These are phyloP conservation scores for Cantharis rustica DNA, from an alignment of 2,888 invertebrate genomes.

Conservation along the genomic window DNA sequence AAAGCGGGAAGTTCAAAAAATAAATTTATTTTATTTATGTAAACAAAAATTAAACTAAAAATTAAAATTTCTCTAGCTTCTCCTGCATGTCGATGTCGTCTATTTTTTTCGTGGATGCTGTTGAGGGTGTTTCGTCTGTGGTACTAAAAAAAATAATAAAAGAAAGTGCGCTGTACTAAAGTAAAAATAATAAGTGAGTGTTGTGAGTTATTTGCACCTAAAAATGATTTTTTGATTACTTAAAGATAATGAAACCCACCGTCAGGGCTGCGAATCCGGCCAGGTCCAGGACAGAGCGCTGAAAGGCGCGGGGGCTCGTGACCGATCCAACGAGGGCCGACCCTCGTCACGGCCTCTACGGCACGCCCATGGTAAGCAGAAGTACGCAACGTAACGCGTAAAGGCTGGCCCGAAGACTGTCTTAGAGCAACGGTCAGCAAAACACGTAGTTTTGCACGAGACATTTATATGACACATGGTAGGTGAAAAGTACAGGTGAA, in stretches of 20 bases:
- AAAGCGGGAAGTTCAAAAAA: background rate
- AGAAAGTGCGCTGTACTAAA: background rate
- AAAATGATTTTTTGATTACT: slow-evolving; percentile 5
- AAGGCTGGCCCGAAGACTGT: slow-evolving; percentile 59
- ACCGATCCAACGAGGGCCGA: slow-evolving; percentile 39
- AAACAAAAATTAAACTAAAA: background rate
- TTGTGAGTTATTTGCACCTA: background rate
- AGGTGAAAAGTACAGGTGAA: background rate
- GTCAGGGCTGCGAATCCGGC: slow-evolving; percentile 54
- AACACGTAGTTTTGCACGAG: slow-evolving; percentile 29
- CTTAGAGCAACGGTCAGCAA: slow-evolving; percentile 57
- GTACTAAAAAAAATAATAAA: background rate
- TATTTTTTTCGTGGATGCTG: background rate
- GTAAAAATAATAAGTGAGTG: background rate
- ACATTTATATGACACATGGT: background rate
- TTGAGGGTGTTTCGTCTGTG: background rate
- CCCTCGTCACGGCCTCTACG: slow-evolving; percentile 49
- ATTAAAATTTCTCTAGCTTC: background rate
- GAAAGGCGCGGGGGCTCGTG: slow-evolving; percentile 48
- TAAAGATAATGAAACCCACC: slow-evolving; percentile 43
- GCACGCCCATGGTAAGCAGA: slow-evolving; percentile 42
- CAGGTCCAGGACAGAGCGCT: slow-evolving; percentile 54
- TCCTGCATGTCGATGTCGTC: background rate
- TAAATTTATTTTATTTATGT: background rate
- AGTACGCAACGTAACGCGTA: slow-evolving; percentile 46